Evolutionary conservation across 2,888 invertebrate genomes (phyloP).

Genomic region (Empis livida): DNA sequence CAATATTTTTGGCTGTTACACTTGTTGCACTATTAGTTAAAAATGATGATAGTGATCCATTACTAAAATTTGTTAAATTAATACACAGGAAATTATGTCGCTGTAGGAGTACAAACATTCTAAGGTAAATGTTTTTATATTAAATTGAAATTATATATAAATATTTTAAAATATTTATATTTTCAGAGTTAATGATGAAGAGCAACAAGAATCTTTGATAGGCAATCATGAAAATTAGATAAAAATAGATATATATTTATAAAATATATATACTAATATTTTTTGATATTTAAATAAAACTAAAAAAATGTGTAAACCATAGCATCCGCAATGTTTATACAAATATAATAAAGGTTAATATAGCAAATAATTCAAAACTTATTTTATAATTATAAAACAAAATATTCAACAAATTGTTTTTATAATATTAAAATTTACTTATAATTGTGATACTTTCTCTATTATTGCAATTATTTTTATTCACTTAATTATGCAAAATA

Average conservation of each 20-base stretch:
- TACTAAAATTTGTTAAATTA: conserved; percentile 38
- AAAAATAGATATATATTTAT: neutral
- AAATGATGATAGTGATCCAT: conserved; percentile 73
- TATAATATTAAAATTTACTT: too few species aligned
- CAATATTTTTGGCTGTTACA: conserved; percentile 47
- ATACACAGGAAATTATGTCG: conserved; percentile 30
- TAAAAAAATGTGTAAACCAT: too few species aligned
- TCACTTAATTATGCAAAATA: too few species aligned
- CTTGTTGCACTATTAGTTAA: conserved; percentile 56
- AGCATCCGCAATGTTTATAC: too few species aligned
- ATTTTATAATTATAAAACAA: too few species aligned
- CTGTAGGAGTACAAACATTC: conserved; percentile 28
- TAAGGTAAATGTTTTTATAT: conserved; percentile 22
- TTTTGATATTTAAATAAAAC: too few species aligned
- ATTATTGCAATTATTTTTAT: too few species aligned
- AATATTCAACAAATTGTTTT: too few species aligned
- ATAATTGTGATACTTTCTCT: too few species aligned
- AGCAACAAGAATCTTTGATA: conserved; percentile 50
- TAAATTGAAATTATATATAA: neutral
- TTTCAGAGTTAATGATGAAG: conserved; percentile 42
- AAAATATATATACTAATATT: neutral
- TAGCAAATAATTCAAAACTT: too few species aligned
- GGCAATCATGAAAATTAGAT: conserved; percentile 24
- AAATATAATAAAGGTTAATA: too few species aligned
- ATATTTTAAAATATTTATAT: neutral